Evolutionary conservation across 2,888 invertebrate genomes (phyloP).

Genomic region (Tethea ocularis): DNA sequence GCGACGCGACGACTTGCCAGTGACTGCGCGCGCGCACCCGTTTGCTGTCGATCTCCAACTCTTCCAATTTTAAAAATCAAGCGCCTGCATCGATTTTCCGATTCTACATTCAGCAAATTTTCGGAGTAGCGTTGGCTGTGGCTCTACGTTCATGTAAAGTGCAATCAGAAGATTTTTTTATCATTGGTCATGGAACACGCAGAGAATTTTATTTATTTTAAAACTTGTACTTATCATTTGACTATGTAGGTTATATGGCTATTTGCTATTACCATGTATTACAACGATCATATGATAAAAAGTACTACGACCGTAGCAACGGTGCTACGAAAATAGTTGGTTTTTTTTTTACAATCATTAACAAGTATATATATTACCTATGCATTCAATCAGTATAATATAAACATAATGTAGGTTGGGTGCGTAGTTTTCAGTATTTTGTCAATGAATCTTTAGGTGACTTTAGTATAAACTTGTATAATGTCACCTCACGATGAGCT

Average conservation of each 20-base stretch:
- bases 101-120: slow-evolving; percentile 34
- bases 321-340: too few species aligned
- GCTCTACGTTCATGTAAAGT: slow-evolving; percentile 10
- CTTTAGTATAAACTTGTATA: not conserved
- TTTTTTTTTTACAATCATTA: not conserved
- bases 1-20: slow-evolving; percentile 77
- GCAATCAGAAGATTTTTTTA: not conserved
- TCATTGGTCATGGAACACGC: not conserved
- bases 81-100: slow-evolving; percentile 63
- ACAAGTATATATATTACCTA: too few species aligned
- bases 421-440: not conserved
- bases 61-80: slow-evolving; percentile 75
- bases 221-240: too few species aligned
- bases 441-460: slow-evolving; percentile 1
- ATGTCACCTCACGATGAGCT: not conserved
- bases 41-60: slow-evolving; percentile 57
- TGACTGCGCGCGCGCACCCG: slow-evolving; percentile 68
- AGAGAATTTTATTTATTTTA: too few species aligned
- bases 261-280: too few species aligned
- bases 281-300: not conserved
- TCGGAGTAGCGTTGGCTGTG: slow-evolving; percentile 14
- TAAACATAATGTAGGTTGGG: not conserved
- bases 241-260: too few species aligned
- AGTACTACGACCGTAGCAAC: not conserved
- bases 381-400: too few species aligned